Evolutionary conservation across 2,888 invertebrate genomes (phyloP), one percentile per base, ranked within the genome.

Genomic region (Sminthurinus aureus): DNA sequence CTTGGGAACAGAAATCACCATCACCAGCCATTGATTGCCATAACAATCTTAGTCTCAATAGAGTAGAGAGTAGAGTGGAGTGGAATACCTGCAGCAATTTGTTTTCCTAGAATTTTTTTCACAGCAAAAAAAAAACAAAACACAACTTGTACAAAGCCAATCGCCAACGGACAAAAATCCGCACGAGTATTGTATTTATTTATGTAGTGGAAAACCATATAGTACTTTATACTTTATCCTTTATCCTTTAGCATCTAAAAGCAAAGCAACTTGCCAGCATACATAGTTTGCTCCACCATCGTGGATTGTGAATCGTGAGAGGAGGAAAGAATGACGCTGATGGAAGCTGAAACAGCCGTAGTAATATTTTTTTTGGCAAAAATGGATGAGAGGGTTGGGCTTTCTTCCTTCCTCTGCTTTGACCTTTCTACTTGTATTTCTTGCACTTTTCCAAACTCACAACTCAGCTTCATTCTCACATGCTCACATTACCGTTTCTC

Each of bases 311-410:
- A 20, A 9, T 22, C 71, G 24, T 24, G 13, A 22, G 4, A 26
- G 24, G 8, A 8, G 0, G 26, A 24, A 71, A 24, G n/a, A n/a
- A n/a, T n/a, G n/a, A n/a, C n/a, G n/a, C n/a, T n/a, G n/a, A n/a
- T 24, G 9, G 26, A 26, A 71, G 71, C 71, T 15, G 71, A 13
- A 71, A 22, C n/a, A 69, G 71, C 24, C 24, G 8, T 9, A 24
- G 71, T 71, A 13, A 24, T 71, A n/a, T 71, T 71, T 71, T 13
- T 24, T 8, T 24, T 20, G 26, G 71, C 71, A 71, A 71, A 71
- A 71, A 71, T 71, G 75, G 50, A 50, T 6, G 75, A 75, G 75
- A 75, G 75, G 75, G 75, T 75, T 75, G 75, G 75, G 75, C 2
- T 69, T 24, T 71, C 24, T 71, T 15, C 24, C 71, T 71, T 71